Evolutionary conservation across 2,113 vertebrate genomes (phyloP), one percentile per base, ranked within the genome.

Genomic region (Coreoperca whiteheadi): DNA sequence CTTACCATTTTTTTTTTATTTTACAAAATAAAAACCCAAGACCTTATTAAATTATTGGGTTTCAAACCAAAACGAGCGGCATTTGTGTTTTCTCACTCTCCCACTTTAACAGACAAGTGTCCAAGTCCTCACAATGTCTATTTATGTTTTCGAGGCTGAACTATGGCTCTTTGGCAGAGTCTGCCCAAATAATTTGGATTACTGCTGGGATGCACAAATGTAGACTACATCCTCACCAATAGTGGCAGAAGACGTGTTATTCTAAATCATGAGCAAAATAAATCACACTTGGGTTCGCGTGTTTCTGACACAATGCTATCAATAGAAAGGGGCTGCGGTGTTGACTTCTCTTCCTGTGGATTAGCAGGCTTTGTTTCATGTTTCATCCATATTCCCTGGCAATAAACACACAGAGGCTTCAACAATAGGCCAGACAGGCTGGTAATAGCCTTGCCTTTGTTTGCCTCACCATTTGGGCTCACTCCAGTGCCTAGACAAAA

Each of bases 371-470:
- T 94, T 94, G 91, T 95, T 93, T 94, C 90, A 89, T 86, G 89
- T 93, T 95, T 94, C 93, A 94, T 94, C 93, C 94, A 92, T 94
- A 95, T 95, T 95, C 92, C 90, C 88, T 79, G 88, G 87, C 87
- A 89, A 88, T 93, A 95, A 93, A 94, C 92, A 94, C 79, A 60
- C 73, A 92, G 87, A 83, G 91, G 84, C 90, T 92, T 83, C 84
- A 89, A 94, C 94, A 94, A 95, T 92, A 81, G 92, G 83, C 84
- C 93, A 92, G 91, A 92, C 93, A 93, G 92, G 84, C 93, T 88
- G 88, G 86, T 93, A 94, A 95, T 94, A 92, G 93, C 90, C 90
- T 93, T 23, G 90, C 89, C 91, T 95, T 96, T 95, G 93, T 95
- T 94, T 94, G 91, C 89, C 80, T 85, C 90, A 83, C 90, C 88